Evolutionary conservation across 2,797 vertebrate genomes (phyloP).

Genomic region (Salarias fasciatus): DNA sequence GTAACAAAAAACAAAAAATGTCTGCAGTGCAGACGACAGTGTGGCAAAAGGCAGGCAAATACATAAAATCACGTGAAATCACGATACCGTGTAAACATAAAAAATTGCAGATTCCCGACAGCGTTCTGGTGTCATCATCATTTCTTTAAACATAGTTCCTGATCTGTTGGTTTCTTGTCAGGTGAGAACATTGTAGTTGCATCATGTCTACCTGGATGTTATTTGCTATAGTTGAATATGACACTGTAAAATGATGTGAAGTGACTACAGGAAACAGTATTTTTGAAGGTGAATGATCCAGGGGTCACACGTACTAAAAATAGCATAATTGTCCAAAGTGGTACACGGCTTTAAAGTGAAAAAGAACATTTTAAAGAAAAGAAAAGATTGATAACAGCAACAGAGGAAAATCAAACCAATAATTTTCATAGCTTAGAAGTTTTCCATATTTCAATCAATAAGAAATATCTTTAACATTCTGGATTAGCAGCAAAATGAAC

Average conservation of each 20-base stretch:
- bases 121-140: conserved; percentile 54
- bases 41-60: conserved; percentile 42
- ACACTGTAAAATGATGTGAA: too few relatives aligned
- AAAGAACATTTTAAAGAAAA: not conserved
- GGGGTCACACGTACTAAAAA: conserved; percentile 2
- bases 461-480: conserved; percentile 1
- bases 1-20: conserved; percentile 21
- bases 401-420: conserved; percentile 10
- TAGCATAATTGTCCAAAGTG: not conserved
- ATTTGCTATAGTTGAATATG: too few relatives aligned
- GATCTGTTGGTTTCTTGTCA: conserved; percentile 1
- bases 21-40: conserved; percentile 48
- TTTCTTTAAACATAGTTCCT: not conserved
- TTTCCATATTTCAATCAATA: not conserved
- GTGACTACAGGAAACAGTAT: too few relatives aligned
- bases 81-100: conserved; percentile 60
- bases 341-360: conserved; percentile 15
- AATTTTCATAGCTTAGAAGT: conserved; percentile 45
- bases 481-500: conserved; percentile 50
- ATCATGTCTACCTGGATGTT: too few relatives aligned
- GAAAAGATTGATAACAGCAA: too few relatives aligned
- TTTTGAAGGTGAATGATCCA: conserved; percentile 7
- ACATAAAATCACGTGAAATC: conserved; percentile 59
- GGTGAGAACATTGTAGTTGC: not conserved
- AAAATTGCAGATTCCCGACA: conserved; percentile 89